Base-by-base conservation (phyloP, 2,888 invertebrate genomes). In the Chymomyza caudatula region DNA sequence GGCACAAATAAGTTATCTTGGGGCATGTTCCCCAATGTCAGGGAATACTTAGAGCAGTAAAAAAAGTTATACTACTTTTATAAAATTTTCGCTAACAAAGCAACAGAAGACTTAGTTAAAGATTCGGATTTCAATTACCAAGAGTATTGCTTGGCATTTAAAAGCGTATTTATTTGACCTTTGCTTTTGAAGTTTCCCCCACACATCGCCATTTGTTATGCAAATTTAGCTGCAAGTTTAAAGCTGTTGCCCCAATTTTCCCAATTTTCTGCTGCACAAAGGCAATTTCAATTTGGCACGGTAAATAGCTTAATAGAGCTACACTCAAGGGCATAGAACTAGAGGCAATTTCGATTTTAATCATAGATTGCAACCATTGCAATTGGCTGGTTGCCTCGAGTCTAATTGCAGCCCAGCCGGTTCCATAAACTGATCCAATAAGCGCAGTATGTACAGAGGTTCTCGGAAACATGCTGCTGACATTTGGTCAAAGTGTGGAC, bases 211-310 rank as follows among this genome's bases (percentile, higher is more conserved):
- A 70, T 63, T 71, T 71, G 62, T 66, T 73, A 76, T 78, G 78
- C 57, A 77, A 74, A 76, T 74, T 64, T 47, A 11, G 43, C 23
- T 53, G 43, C 66, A 67, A 72, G 74, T 70, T 64, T 68, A 69
- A 69, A 65, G 68, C 60, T 60, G 57, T 37, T 44, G 17, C 8
- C 15, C 25, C 25, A 25, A 25, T 37, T 20, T 51, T 2, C 25
- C 53, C 11, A n/a, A n/a, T n/a, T 5, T n/a, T n/a, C n/a, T n/a
- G 60, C 65, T 73, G 69, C 73, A 69, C 73, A 73, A 69, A 73
- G 60, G 66, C 65, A 69, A 69, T 66, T 71, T 67, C 63, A 63
- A 62, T 73, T 66, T 66, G 23, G 19, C 51, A 13, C 20, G 43
- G 44, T 23, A 25, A 23, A 25, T 25, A 25, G 25, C 53, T 25